Percentiles rank a stretch among this genome's conserved stretches.
phyloP scores from a whole-genome alignment of 2,888 invertebrate genomes.

The Hydraecia micacea region DNA sequence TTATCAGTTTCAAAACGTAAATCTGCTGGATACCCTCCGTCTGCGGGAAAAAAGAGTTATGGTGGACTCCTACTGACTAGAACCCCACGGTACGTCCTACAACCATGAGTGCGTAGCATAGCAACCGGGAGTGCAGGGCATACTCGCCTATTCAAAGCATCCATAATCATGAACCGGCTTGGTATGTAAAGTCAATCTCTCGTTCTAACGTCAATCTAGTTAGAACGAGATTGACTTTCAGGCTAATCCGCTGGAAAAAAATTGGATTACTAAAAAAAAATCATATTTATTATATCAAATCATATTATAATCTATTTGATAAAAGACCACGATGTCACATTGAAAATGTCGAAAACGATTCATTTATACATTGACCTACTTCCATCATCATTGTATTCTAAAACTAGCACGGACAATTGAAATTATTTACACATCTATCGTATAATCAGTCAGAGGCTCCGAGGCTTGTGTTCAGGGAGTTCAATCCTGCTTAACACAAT shows the following conservation, averaged over 20 bases:
- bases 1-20: no score
- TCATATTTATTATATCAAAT: no score
- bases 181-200: background rate
- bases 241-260: background rate
- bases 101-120: background rate
- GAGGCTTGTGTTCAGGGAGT: slow-evolving; percentile 4
- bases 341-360: slow-evolving; percentile 11
- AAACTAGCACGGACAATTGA: slow-evolving; percentile 17
- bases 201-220: no score
- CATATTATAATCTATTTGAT: background rate
- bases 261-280: no score
- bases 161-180: background rate
- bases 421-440: slow-evolving; percentile 29
- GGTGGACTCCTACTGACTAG: background rate
- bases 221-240: no score
- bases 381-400: slow-evolving; percentile 19
- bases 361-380: slow-evolving; percentile 30
- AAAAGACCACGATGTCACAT: background rate
- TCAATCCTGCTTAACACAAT: background rate
- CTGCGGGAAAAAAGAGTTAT: background rate
- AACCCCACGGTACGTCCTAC: background rate
- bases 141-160: background rate
- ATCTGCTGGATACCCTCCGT: background rate
- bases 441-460: background rate
- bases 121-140: background rate